A percentile compares a stretch with the other conserved stretches of the same genome.
Evolutionary conservation across 2,888 invertebrate genomes (phyloP).

Genomic region (Luffia ferchaultella): DNA sequence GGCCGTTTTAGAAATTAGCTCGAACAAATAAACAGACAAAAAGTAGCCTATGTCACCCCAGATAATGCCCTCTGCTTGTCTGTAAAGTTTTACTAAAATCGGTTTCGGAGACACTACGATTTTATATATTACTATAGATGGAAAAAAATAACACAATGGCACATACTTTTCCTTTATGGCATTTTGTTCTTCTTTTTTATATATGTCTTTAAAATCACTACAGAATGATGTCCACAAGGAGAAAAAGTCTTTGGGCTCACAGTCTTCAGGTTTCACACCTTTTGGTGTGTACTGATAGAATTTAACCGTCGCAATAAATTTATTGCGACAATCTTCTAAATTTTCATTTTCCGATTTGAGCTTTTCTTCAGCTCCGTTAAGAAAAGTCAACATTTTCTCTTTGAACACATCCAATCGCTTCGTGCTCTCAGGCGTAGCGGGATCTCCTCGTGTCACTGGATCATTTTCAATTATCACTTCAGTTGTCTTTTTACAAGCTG

Average conservation of each 20-base stretch:
- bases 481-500: constrained; percentile 79
- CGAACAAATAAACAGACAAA: no score
- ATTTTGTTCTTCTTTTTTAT: constrained; percentile 89
- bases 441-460: constrained; percentile 41
- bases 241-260: constrained; percentile 90
- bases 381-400: constrained; percentile 85
- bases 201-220: constrained; percentile 93
- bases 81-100: no score
- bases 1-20: no score
- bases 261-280: constrained; percentile 73
- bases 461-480: constrained; percentile 71
- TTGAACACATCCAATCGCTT: constrained; percentile 69
- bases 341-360: constrained; percentile 80
- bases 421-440: constrained; percentile 53
- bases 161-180: constrained; percentile 84
- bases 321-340: constrained; percentile 78
- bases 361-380: constrained; percentile 77
- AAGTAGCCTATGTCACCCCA: no score
- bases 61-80: no score
- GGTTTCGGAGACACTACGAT: no score
- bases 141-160: background rate
- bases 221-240: constrained; percentile 90
- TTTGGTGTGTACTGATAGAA: constrained; percentile 90
- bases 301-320: constrained; percentile 80
- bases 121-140: no score